phyloP scores from a whole-genome alignment of 2,113 vertebrate species.

The Machaerirhynchus nigripectus region DNA sequence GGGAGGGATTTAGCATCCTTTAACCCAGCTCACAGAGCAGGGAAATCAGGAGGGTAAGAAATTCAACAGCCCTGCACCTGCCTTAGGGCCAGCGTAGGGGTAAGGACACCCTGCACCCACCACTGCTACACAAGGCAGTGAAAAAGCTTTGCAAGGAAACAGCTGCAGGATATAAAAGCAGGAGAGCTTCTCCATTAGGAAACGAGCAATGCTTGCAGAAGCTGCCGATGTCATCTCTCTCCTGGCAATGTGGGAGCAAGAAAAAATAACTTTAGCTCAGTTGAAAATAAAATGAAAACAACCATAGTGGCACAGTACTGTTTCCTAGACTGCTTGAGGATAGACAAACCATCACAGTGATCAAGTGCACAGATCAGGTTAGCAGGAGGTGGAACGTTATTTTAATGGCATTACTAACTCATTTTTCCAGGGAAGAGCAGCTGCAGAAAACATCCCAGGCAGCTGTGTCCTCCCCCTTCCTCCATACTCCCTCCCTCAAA shows the following conservation, averaged over 20 bases:
- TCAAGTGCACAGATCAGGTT: background rate
- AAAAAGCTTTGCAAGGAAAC: background rate
- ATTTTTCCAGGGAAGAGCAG: background rate
- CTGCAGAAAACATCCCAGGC: background rate
- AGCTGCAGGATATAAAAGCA: background rate
- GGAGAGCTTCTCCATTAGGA: background rate
- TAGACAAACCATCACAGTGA: background rate
- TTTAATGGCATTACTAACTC: background rate
- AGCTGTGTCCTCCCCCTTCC: background rate
- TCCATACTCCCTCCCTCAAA: background rate
- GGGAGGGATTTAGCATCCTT: background rate
- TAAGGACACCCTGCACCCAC: background rate
- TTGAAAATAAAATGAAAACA: background rate
- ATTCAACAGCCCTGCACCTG: background rate
- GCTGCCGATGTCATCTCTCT: background rate
- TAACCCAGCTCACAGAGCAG: background rate
- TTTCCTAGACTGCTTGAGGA: background rate
- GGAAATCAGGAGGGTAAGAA: background rate
- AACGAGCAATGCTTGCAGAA: fast-evolving
- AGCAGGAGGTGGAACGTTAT: background rate
- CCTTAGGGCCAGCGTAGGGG: fast-evolving
- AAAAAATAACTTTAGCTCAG: background rate
- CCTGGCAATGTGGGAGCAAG: background rate
- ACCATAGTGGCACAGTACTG: fast-evolving
- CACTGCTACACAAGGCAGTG: too few relatives aligned